phyloP scores from a whole-genome alignment of 1,140 invertebrate genomes.

The Limonius californicus region DNA sequence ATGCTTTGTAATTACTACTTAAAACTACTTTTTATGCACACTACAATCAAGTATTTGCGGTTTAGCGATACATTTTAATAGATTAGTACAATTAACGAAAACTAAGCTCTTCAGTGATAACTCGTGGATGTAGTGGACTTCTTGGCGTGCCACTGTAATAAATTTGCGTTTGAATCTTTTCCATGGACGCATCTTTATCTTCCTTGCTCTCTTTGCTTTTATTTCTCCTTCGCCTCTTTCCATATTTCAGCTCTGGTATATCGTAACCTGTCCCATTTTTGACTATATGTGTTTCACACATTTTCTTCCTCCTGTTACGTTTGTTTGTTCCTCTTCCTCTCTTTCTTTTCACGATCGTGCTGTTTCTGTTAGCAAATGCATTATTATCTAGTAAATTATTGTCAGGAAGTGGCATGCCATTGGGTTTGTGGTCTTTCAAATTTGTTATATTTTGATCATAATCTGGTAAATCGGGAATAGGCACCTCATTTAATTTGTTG shows the following conservation, averaged over 20 bases:
- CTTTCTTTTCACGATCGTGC: conserved; percentile 16
- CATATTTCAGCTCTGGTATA: conserved; percentile 13
- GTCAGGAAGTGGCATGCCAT: conserved; percentile 23
- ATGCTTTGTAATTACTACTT: too few relatives aligned
- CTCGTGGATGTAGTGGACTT: conserved; percentile 21
- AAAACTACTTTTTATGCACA: too few relatives aligned
- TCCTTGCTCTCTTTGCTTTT: not conserved
- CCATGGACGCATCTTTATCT: not conserved
- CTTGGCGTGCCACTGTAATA: conserved; percentile 22
- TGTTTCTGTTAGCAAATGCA: conserved; percentile 22
- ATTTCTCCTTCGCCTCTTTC: conserved; percentile 12
- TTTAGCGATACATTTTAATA: too few relatives aligned
- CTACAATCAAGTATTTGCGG: too few relatives aligned
- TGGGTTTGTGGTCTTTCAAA: not conserved
- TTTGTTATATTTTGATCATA: conserved; percentile 4
- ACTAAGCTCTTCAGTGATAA: conserved; percentile 26
- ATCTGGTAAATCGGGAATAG: conserved; percentile 41
- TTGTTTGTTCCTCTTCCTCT: conserved; percentile 16
- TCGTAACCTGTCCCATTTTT: not conserved
- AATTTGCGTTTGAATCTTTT: conserved; percentile 21
- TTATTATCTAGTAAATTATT: conserved; percentile 36
- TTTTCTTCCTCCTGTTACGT: conserved; percentile 18
- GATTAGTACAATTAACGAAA: too few relatives aligned
- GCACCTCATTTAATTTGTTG: conserved; percentile 51
- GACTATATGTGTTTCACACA: not conserved